phyloP scores from a whole-genome alignment of 2,113 vertebrate species.

The Miniopterus natalensis region DNA sequence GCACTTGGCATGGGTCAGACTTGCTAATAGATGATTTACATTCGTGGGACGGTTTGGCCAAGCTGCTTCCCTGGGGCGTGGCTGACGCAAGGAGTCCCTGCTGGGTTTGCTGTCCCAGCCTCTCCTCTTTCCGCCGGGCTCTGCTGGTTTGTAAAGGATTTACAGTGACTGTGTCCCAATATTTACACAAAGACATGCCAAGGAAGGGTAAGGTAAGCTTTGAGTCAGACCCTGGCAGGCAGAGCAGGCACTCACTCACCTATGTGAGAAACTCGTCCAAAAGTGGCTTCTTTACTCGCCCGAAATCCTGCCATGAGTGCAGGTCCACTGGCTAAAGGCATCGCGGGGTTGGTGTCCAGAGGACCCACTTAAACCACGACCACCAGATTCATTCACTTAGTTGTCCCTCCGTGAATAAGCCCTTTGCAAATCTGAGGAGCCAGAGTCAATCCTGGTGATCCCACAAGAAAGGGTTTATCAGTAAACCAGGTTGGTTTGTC shows the following conservation, averaged over 20 bases:
- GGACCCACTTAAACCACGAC: background rate
- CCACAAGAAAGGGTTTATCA: background rate
- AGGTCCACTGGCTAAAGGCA: background rate
- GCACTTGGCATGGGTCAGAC: background rate
- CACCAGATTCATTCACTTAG: background rate
- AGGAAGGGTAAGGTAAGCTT: background rate
- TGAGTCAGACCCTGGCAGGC: background rate
- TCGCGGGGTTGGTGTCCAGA: background rate
- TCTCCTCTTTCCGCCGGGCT: background rate
- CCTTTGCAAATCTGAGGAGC: background rate
- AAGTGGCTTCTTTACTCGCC: background rate
- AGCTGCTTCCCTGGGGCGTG: background rate
- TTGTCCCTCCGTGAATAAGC: background rate
- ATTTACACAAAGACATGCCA: background rate
- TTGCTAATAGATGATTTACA: background rate
- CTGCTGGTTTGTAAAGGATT: conserved; percentile 7
- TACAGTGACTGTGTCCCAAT: background rate
- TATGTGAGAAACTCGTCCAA: background rate
- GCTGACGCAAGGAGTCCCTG: background rate
- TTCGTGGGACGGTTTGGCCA: background rate
- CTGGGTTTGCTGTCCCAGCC: background rate
- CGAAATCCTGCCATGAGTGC: background rate
- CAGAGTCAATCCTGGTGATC: background rate
- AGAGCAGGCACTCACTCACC: background rate
- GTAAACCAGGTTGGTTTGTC: background rate